Conservation (phyloP, 2,113 vertebrate genomes). For the Candoia aspera region DNA sequence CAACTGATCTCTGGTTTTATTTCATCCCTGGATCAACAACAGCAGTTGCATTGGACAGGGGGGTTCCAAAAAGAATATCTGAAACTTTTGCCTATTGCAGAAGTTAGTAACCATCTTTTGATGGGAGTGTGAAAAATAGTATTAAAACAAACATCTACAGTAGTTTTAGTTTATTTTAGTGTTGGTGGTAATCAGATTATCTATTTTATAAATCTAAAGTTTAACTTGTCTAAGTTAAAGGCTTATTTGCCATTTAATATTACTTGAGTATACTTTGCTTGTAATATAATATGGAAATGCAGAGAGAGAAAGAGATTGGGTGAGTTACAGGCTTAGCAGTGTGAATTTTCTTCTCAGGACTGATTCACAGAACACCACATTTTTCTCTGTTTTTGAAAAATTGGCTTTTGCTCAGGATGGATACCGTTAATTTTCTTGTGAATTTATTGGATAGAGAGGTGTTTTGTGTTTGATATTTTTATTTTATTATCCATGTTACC, state of each 20-base stretch:
- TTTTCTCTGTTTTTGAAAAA: neutral
- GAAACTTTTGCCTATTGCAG: neutral
- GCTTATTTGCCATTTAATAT: neutral
- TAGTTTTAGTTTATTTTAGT: neutral
- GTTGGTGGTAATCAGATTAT: neutral
- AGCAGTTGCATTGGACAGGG: neutral
- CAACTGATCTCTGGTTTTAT: neutral
- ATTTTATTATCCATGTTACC: neutral
- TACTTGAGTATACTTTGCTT: neutral
- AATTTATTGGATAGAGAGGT: no score
- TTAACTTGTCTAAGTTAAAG: neutral
- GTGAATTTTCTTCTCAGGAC: neutral
- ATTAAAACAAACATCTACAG: neutral
- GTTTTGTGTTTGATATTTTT: neutral
- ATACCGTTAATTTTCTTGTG: neutral
- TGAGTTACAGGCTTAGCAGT: neutral
- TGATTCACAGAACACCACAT: neutral
- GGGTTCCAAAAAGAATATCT: neutral
- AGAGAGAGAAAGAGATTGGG: no score
- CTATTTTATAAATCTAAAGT: neutral
- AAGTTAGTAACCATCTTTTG: neutral
- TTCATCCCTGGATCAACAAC: neutral
- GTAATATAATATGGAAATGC: neutral
- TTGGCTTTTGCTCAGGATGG: neutral
- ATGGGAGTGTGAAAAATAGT: neutral